Evolutionary conservation across 1,140 invertebrate species (phyloP), one percentile per base, ranked within the genome.

Genomic region (Pogonomyrmex barbatus): DNA sequence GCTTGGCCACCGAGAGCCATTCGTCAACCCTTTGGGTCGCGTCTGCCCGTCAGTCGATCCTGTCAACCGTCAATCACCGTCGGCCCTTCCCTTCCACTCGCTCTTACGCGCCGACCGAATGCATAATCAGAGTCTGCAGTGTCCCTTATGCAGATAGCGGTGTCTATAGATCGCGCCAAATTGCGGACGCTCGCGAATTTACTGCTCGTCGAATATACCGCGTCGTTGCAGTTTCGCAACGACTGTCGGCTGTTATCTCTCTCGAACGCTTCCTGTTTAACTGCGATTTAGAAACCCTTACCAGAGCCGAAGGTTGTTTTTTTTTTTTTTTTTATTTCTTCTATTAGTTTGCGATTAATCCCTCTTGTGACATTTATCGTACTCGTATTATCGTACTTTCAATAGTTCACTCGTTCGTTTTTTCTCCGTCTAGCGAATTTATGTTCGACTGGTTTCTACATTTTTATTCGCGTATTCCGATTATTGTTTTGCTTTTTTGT

Each of bases 11-110:
- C 83, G 77, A 92, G 88, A 85, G 85, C 87, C 89, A 91, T 90
- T 86, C 86, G 89, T 89, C 90, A 91, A 89, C 85, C 90, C 88
- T 92, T 84, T 91, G 86, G 90, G 87, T 90, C 90, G 84, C 86
- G 90, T 90, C 89, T 87, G 82, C 85, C 84, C 86, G 89, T 90
- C 91, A 88, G 78, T 92, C 91, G 85, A 86, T 90, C 87, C 73
- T 88, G 89, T 92, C 90, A 92, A 82, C 79, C 87, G 89, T 92
- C 91, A 89, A 91, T 92, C 90, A 87, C 71, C 87, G 87, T 90
- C 88, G 77, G 86, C 86, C 87, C 85, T 56, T 83, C 79, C 73
- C 45, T 76, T 52, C 77, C 88, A 56, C 56, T 79, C 84, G 47
- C 79, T 85, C 77, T 84, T 84, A 71, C 86, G 73, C 84, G 52